Conservation (phyloP, 2,888 invertebrate genomes). For the Polyommatus iphigenia region DNA sequence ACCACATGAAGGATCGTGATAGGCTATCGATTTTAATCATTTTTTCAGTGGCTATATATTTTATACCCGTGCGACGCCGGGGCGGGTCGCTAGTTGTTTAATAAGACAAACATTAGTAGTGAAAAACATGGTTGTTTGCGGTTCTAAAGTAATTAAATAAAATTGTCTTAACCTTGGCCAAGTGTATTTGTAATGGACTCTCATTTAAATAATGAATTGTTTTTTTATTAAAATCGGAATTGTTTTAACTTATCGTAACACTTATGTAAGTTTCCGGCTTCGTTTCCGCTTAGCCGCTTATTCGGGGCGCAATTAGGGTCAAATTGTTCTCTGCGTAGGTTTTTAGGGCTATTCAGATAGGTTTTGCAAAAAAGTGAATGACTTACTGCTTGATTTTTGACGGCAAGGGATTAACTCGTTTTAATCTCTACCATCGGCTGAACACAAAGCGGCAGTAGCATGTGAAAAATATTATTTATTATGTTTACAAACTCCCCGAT, state of each 20-base stretch:
- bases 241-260: slow-evolving; percentile 26
- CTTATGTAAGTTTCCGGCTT: slow-evolving; percentile 28
- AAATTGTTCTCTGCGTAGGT: background rate
- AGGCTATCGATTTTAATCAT: too few relatives aligned
- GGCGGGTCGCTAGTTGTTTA: too few relatives aligned
- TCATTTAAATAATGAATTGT: background rate
- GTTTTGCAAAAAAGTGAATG: background rate
- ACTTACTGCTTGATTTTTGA: background rate
- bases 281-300: slow-evolving; percentile 21
- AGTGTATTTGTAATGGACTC: background rate
- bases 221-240: slow-evolving; percentile 11
- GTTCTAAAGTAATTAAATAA: background rate
- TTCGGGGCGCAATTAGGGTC: slow-evolving; percentile 19
- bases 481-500: slow-evolving; percentile 36
- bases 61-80: too few relatives aligned
- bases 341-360: background rate
- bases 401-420: background rate
- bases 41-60: too few relatives aligned
- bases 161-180: background rate
- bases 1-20: too few relatives aligned
- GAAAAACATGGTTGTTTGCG: background rate
- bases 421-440: background rate
- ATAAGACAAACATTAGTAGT: too few relatives aligned
- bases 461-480: slow-evolving; percentile 31
- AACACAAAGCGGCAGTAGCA: background rate